These are phyloP conservation scores for Chrysolina americana DNA, from an alignment of 2,888 invertebrate species.

Conservation along the genomic window DNA sequence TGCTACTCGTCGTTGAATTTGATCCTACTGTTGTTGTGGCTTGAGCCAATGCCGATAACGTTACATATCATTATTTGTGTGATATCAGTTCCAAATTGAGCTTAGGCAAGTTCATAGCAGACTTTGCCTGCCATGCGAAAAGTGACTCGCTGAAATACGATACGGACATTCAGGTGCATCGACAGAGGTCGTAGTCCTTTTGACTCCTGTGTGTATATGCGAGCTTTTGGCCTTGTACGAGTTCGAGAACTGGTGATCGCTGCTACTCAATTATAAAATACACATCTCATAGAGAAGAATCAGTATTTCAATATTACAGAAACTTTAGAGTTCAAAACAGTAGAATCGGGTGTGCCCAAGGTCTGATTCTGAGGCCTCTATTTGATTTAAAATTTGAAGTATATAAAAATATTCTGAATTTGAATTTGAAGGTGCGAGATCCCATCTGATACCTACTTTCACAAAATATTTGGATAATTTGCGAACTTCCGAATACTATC, in stretches of 20 bases:
- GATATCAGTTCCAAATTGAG: constrained; percentile 24
- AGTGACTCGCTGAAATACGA: constrained; percentile 22
- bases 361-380: too few species aligned
- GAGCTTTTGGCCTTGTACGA: neutral
- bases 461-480: neutral
- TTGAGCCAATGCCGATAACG: constrained; percentile 49
- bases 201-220: neutral
- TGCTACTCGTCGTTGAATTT: constrained; percentile 43
- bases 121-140: constrained; percentile 16
- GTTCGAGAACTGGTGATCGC: too few species aligned
- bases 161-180: constrained; percentile 22
- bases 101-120: constrained; percentile 24
- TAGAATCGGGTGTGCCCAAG: too few species aligned
- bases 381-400: too few species aligned
- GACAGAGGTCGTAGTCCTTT: constrained; percentile 28
- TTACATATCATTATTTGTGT: constrained; percentile 30
- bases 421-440: too few species aligned
- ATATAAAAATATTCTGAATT: too few species aligned
- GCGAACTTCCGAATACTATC: neutral
- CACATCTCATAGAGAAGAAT: too few species aligned
- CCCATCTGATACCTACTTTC: neutral
- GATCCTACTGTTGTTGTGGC: constrained; percentile 47
- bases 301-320: too few species aligned
- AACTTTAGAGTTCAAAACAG: too few species aligned
- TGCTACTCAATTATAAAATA: too few species aligned